Base-by-base conservation (phyloP, 2,888 invertebrate genomes). In the Hecatera dysodea region DNA sequence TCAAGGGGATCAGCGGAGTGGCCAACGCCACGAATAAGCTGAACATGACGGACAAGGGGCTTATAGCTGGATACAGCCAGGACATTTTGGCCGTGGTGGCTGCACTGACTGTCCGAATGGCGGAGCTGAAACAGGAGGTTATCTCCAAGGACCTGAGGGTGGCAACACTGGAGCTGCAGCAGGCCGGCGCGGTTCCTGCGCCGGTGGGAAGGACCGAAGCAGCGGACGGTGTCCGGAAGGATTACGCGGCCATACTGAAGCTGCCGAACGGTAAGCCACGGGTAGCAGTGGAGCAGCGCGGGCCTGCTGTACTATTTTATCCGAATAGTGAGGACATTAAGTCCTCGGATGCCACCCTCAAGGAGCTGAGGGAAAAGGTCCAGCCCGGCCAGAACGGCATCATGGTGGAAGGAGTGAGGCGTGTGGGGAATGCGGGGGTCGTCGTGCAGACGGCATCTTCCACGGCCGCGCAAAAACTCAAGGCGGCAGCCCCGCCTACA, bases 401-500 rank as follows among this genome's bases (percentile, higher is more conserved):
- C 1, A 9, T 11, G 11, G 8, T 39, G 0, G n/a, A n/a, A 1
- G 24, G 22, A 1, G 50, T 50, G 0, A 1, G 57, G 0, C 50
- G 29, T 19, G 39, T 59, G 0, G 59, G 66, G 9, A 66, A 66
- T 9, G 59, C 66, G 0, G 66, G 66, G 2, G 29, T 59, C 0
- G 17, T 66, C 1, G 27, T 66, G 0, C 57, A 36, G 27, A 66
- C 57, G 0, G 52, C 57, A 0, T 50, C 57, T 0, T 0, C 19
- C 0, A 11, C 22, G 2, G 50, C 48, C 0, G 61, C 36, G 0
- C 7, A 17, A 0, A 33, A 53, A 0, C 27, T 22, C 0, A 55
- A 39, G 0, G 39, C 24, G 0, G 48, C 71, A 0, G 19, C 33
- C 0, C 70, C 59, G 0, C 0, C 69, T 0, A 53, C 59, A 0